Conservation (phyloP, 2,888 invertebrate genomes). For the Cynaeus angustus region DNA sequence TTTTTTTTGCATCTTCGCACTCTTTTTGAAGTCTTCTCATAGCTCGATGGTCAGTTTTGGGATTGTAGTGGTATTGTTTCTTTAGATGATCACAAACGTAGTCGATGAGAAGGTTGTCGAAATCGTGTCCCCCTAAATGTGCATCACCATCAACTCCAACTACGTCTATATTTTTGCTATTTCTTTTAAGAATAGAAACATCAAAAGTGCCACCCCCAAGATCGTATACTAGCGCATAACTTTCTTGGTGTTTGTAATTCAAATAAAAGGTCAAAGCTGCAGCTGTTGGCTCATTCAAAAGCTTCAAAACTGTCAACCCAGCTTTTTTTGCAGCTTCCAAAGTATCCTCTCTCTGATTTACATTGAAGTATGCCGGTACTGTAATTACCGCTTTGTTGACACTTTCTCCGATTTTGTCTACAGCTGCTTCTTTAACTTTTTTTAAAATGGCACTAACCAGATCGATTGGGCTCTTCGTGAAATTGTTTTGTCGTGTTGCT, state of each 20-base stretch:
- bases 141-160: too few relatives aligned
- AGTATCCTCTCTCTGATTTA: too few relatives aligned
- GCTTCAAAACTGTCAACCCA: slow-evolving; percentile 40
- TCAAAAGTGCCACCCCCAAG: slow-evolving; percentile 61
- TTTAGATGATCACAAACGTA: slow-evolving; percentile 48
- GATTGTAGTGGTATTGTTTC: slow-evolving; percentile 37
- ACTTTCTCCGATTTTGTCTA: slow-evolving; percentile 8
- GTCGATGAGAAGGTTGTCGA: slow-evolving; percentile 54
- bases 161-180: too few relatives aligned
- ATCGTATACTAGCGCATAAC: slow-evolving; percentile 57
- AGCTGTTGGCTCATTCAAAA: slow-evolving; percentile 45
- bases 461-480: neutral
- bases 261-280: slow-evolving; percentile 35
- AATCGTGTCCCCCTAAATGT: slow-evolving; percentile 60
- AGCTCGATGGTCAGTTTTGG: slow-evolving; percentile 9
- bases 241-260: neutral
- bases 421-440: slow-evolving; percentile 39
- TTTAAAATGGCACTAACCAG: too few relatives aligned
- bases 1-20: slow-evolving; percentile 54
- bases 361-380: slow-evolving; percentile 48
- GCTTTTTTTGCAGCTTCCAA: slow-evolving; percentile 35
- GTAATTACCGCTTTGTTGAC: slow-evolving; percentile 44
- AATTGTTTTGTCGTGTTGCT: too few relatives aligned
- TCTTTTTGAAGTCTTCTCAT: slow-evolving; percentile 47
- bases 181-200: slow-evolving; percentile 58